These are phyloP conservation scores for Sarcophaga variegata DNA, from an alignment of 2,888 invertebrate genomes.

Conservation along the genomic window DNA sequence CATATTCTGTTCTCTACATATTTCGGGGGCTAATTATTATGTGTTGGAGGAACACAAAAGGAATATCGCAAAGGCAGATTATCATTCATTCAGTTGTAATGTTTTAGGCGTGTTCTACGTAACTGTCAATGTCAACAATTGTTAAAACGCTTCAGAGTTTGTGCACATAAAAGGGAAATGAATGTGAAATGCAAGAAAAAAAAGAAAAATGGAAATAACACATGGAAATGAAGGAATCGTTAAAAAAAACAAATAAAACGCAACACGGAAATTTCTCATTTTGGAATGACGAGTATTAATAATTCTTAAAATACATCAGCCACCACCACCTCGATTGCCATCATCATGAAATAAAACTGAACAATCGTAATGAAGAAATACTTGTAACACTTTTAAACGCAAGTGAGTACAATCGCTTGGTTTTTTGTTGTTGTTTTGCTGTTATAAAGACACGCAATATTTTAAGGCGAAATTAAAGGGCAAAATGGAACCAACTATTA, in stretches of 20 bases:
- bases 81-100: not conserved
- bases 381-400: constrained; percentile 58
- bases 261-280: constrained; percentile 53
- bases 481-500: no score
- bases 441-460: no score
- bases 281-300: constrained; percentile 30
- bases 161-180: not conserved
- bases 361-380: constrained; percentile 58
- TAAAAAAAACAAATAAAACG: constrained; percentile 8
- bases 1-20: no score
- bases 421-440: no score
- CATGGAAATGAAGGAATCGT: not conserved
- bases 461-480: no score
- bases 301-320: constrained; percentile 28
- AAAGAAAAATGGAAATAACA: no score
- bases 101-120: constrained; percentile 50
- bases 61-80: no score
- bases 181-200: not conserved
- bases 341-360: constrained; percentile 36
- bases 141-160: no score
- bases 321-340: constrained; percentile 14
- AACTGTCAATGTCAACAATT: constrained; percentile 61
- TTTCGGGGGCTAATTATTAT: no score
- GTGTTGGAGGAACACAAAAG: no score
- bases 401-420: constrained; percentile 10